Conservation (phyloP, 2,888 invertebrate genomes). For the Conus canariensis region DNA sequence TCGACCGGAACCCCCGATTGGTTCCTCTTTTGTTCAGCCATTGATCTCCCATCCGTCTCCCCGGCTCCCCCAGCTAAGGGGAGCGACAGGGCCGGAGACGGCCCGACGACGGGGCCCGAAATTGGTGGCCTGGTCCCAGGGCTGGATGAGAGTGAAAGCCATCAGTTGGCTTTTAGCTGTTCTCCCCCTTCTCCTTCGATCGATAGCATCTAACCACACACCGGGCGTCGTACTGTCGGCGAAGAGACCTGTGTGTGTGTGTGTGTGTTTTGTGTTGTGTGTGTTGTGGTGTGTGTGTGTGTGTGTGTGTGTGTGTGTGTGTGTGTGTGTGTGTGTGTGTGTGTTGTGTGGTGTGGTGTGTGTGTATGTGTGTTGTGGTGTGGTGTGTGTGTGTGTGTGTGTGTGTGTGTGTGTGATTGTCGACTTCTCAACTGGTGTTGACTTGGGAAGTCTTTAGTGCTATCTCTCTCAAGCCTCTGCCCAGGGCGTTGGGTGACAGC, state of each 20-base stretch:
- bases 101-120: neutral
- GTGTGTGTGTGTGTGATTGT: too few species aligned
- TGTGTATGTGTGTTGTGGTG: too few species aligned
- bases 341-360: too few species aligned
- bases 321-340: too few species aligned
- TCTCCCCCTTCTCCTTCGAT: too few species aligned
- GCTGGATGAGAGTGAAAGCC: neutral
- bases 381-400: too few species aligned
- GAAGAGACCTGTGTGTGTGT: neutral
- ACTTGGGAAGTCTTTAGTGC: neutral
- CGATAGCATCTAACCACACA: conserved; percentile 21
- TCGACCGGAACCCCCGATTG: neutral
- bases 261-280: too few species aligned
- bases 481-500: too few species aligned
- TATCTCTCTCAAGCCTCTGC: too few species aligned
- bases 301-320: too few species aligned
- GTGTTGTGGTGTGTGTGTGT: too few species aligned
- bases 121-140: conserved; percentile 1
- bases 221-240: neutral
- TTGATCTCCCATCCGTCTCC: neutral
- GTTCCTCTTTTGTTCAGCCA: neutral
- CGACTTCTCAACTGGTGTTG: neutral
- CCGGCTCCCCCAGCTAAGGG: neutral
- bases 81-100: neutral
- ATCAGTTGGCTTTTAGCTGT: conserved; percentile 1